These are phyloP conservation scores for Notothenia coriiceps DNA, from an alignment of 2,113 vertebrate genomes.

Conservation along the genomic window DNA sequence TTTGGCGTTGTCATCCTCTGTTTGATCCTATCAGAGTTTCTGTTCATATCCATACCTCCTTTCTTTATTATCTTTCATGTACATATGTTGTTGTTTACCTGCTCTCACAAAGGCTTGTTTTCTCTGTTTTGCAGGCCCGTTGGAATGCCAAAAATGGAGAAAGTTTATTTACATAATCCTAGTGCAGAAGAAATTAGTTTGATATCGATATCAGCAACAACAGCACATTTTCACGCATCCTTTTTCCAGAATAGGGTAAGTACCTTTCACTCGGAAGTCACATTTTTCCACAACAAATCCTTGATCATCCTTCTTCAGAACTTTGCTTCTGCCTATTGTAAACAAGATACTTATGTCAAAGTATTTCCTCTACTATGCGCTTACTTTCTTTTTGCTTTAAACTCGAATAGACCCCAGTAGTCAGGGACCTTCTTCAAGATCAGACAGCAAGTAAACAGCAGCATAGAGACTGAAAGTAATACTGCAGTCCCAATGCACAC, in stretches of 20 bases:
- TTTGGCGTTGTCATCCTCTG: background rate
- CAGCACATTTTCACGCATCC: constrained; percentile 98
- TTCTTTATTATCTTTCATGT: background rate
- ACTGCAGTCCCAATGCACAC: too few species aligned
- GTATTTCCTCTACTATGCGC: too few species aligned
- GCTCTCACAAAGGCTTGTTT: background rate
- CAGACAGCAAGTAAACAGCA: too few species aligned
- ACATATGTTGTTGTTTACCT: too few species aligned
- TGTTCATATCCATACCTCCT: background rate
- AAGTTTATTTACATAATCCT: constrained; percentile 99
- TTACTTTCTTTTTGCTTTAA: too few species aligned
- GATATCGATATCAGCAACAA: constrained; percentile 99
- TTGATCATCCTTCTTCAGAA: too few species aligned
- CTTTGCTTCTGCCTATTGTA: too few species aligned
- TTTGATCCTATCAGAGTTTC: background rate
- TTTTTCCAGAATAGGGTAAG: constrained; percentile 99
- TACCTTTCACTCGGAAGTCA: constrained; percentile 24
- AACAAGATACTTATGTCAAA: too few species aligned
- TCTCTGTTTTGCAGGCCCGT: constrained; percentile 88
- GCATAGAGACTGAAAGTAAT: too few species aligned
- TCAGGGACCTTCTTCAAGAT: too few species aligned
- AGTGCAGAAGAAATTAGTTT: constrained; percentile 99
- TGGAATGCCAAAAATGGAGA: constrained; percentile 99
- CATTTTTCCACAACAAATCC: too few species aligned
- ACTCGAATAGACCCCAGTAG: too few species aligned